These are phyloP conservation scores for Thera obeliscata DNA, from an alignment of 2,888 invertebrate genomes.

Conservation along the genomic window DNA sequence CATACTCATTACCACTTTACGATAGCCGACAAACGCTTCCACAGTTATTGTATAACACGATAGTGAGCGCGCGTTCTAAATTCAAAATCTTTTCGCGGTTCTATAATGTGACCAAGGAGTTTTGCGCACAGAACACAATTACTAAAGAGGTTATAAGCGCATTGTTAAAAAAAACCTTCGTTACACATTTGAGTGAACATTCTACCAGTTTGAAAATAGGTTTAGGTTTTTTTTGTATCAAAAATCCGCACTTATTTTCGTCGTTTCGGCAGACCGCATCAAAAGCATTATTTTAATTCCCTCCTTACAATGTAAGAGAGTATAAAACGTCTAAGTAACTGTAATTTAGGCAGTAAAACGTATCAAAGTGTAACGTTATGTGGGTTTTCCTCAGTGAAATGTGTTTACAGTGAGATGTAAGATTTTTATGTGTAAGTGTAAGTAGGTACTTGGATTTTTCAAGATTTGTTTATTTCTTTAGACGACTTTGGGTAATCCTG, in stretches of 20 bases:
- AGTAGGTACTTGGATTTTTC: constrained; percentile 6
- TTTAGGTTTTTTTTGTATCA: no score
- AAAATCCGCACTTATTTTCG: constrained; percentile 47
- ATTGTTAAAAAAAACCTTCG: no score
- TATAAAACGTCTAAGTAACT: constrained; percentile 31
- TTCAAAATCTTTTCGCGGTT: constrained; percentile 59
- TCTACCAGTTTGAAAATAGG: no score
- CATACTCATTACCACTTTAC: not conserved
- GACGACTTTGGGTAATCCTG: not conserved
- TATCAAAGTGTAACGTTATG: constrained; percentile 36
- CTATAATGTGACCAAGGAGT: no score
- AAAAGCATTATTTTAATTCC: constrained; percentile 57
- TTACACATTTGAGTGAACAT: no score
- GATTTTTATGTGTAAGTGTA: constrained; percentile 8
- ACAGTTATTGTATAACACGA: constrained; percentile 46
- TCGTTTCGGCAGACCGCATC: constrained; percentile 50
- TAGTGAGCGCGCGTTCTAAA: constrained; percentile 57
- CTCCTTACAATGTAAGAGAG: constrained; percentile 35
- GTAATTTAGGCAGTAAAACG: constrained; percentile 37
- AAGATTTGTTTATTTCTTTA: not conserved
- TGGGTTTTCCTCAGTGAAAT: constrained; percentile 18
- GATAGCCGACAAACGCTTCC: no score
- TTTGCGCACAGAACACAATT: no score
- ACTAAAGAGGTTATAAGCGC: no score
- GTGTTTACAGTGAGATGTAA: constrained; percentile 18